Evolutionary conservation across 2,888 invertebrate species (phyloP).

Genomic region (Thecocarcelia acutangulata): DNA sequence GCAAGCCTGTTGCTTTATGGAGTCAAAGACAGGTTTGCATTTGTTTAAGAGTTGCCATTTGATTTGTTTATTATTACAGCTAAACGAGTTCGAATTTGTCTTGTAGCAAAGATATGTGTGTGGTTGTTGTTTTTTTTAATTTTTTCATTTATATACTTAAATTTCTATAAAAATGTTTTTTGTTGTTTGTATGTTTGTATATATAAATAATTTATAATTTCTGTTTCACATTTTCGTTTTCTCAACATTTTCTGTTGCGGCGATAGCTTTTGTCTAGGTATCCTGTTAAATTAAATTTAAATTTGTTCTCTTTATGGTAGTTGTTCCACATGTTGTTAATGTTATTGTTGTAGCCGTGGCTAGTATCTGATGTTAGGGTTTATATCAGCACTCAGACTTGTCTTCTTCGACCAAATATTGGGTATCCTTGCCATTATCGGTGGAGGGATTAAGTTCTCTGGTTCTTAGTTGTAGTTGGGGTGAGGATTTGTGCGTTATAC

Average conservation of each 20-base stretch:
- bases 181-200: conserved; percentile 47
- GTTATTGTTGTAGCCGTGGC: conserved; percentile 69
- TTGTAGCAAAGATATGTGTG: conserved; percentile 67
- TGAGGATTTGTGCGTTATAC: conserved; percentile 89
- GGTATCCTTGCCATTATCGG: conserved; percentile 95
- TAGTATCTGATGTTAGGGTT: conserved; percentile 73
- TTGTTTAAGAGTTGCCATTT: conserved; percentile 39
- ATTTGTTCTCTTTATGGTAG: conserved; percentile 70
- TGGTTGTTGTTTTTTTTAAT: no score
- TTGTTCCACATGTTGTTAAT: conserved; percentile 67
- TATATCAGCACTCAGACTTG: conserved; percentile 84
- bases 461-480: conserved; percentile 88
- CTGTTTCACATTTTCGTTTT: conserved; percentile 26
- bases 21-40: conserved; percentile 1
- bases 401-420: conserved; percentile 95
- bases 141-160: conserved; percentile 58
- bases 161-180: conserved; percentile 31
- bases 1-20: not conserved
- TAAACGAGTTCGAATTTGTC: conserved; percentile 39
- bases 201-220: conserved; percentile 66
- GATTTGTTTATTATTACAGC: conserved; percentile 16
- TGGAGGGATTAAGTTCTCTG: conserved; percentile 90
- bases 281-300: conserved; percentile 69
- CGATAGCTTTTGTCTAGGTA: conserved; percentile 40
- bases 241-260: no score